Percentiles rank a stretch among this genome's conserved stretches.
phyloP scores from a whole-genome alignment of 2,113 vertebrate species.

The Hyperopisus bebe region DNA sequence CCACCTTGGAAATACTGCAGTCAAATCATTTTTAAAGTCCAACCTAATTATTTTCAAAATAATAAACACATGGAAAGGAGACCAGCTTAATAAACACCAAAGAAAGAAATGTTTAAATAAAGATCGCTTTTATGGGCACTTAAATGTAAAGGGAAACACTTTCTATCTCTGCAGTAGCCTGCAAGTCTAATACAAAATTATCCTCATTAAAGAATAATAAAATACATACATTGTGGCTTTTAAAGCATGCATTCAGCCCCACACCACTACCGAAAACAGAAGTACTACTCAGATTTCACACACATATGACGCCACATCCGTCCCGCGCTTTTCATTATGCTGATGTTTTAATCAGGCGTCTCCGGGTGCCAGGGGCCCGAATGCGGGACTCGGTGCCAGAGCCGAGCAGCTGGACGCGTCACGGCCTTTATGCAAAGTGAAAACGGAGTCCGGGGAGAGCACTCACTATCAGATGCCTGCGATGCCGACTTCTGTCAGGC shows the following conservation, averaged over 20 bases:
- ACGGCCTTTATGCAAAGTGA: conserved; percentile 3
- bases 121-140: neutral
- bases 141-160: neutral
- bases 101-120: neutral
- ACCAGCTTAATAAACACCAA: neutral
- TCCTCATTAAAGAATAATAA: neutral
- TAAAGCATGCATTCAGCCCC: neutral
- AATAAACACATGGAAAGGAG: neutral
- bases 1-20: neutral
- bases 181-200: neutral
- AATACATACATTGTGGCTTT: neutral
- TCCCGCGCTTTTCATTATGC: neutral
- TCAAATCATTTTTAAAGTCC: neutral
- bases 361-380: neutral
- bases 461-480: neutral
- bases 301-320: neutral
- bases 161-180: neutral
- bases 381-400: neutral
- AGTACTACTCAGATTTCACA: neutral
- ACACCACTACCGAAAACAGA: neutral
- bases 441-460: neutral
- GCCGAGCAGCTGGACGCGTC: neutral
- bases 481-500: neutral
- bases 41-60: neutral
- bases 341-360: conserved; percentile 1